Conservation (phyloP, 2,113 vertebrate genomes). For the Vombatus ursinus region DNA sequence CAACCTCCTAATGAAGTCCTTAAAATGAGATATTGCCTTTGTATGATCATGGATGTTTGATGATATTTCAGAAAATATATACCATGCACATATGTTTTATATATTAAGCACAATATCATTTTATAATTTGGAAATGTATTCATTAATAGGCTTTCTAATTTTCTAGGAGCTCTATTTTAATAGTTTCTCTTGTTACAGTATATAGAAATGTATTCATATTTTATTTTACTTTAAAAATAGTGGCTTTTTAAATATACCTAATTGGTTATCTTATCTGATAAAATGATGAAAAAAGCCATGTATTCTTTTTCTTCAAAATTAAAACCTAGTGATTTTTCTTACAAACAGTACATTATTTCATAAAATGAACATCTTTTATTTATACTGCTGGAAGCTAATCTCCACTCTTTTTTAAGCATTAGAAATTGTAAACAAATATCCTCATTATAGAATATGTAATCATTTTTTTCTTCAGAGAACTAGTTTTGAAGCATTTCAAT, state of each 20-base stretch:
- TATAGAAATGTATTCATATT: neutral
- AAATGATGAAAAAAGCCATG: neutral
- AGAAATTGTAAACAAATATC: conserved; percentile 12
- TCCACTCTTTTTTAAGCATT: neutral
- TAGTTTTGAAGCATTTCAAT: conserved; percentile 37
- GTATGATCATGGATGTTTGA: neutral
- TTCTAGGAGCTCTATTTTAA: neutral
- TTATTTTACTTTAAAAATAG: neutral
- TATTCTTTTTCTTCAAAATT: neutral
- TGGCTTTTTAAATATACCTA: neutral
- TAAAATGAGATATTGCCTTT: neutral
- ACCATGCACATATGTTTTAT: neutral
- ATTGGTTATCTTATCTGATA: neutral
- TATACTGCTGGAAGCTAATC: neutral
- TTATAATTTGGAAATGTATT: neutral
- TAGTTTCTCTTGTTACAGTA: neutral
- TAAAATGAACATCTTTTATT: neutral
- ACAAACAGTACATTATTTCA: neutral
- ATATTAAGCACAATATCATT: neutral
- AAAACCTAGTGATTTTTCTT: neutral
- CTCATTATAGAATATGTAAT: neutral
- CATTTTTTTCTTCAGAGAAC: conserved; percentile 24
- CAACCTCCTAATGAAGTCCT: neutral
- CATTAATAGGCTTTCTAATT: neutral
- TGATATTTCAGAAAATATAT: neutral